Base-by-base conservation (phyloP, 2,888 invertebrate species). In the Philereme transversata region DNA sequence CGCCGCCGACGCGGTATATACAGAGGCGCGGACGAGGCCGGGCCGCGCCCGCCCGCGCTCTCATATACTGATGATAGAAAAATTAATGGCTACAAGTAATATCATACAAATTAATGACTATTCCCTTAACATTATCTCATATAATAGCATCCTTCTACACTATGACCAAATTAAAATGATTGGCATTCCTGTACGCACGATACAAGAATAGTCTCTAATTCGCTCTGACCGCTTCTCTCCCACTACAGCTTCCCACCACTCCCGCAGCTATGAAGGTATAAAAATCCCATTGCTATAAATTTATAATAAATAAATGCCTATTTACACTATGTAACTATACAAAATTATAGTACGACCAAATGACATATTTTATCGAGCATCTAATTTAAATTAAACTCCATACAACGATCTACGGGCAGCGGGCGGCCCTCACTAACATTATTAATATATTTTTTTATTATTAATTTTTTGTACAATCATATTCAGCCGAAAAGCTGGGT, bases 51-150 rank as follows among this genome's bases (percentile, higher is more conserved):
- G 74, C 78, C 11, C 64, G 64, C 67, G 58, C 83, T 81, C 81
- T 77, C 79, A 78, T 82, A 63, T 67, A 87, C 85, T 88, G 90
- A 87, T 87, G 84, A 89, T 90, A 88, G 86, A 90, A 90, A 90
- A 88, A 86, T 86, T 88, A 87, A 89, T 86, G 84, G 87, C 90
- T 91, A 92, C 91, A 87, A 70, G 87, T 90, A 90, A 91, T 92
- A 92, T 92, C 90, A 91, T 92, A 92, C 92, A 92, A 90, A 90
- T 91, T 91, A 92, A 92, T 92, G 92, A 92, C 92, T 92, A 92
- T 91, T 91, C 88, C 90, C 91, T 92, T 92, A 92, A 88, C 90
- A 90, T 89, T 90, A 90, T 90, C 86, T 88, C 85, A 88, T 87
- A 87, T 87, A 88, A 87, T 90, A 90, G 89, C 89, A 89, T 90